Base-by-base conservation (phyloP, 2,113 vertebrate species). In the Polypterus bichir region DNA sequence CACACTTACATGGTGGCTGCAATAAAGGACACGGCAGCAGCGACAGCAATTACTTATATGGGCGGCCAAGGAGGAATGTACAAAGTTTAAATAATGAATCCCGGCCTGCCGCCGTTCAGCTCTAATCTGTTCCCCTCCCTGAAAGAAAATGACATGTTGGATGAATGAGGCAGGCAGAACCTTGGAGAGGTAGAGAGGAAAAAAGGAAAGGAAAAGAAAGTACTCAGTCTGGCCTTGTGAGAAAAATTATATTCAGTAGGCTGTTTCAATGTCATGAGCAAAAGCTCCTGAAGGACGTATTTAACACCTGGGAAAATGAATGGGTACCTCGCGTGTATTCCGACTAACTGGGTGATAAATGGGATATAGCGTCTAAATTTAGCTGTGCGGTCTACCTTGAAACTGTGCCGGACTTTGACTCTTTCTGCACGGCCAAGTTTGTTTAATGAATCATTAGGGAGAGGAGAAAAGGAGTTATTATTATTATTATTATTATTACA, bases 321-420 rank as follows among this genome's bases (percentile, higher is more conserved):
- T 79, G 72, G 75, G 70, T 71, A 72, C 80, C 76, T 73, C 77
- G 69, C 70, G 74, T 67, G 76, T 72, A 74, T 76, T 79, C 54
- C 68, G 56, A 69, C 75, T 77, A 75, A 81, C 73, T 71, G 76
- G 66, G 71, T 78, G 76, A 83, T 81, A 75, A 85, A 84, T 83
- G 79, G 83, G 83, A 82, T 81, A 81, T 78, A 65, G 69, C 73
- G 74, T 68, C 76, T 77, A 77, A 79, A 81, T 83, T 79, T 83
- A 82, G 77, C 74, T 65, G 59, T 65, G 74, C 79, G 78, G 77
- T 75, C 81, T 83, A 86, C 83, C 84, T 83, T 86, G 82, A 85
- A 83, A 81, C 81, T 74, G 46, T 71, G 74, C 74, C 65, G 68
- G 73, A 74, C 73, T 71, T 77, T 72, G 72, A 73, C 78, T 75